A percentile compares a stretch with the other conserved stretches of the same genome.
phyloP scores from a whole-genome alignment of 2,797 vertebrate genomes.

The Dallia pectoralis region DNA sequence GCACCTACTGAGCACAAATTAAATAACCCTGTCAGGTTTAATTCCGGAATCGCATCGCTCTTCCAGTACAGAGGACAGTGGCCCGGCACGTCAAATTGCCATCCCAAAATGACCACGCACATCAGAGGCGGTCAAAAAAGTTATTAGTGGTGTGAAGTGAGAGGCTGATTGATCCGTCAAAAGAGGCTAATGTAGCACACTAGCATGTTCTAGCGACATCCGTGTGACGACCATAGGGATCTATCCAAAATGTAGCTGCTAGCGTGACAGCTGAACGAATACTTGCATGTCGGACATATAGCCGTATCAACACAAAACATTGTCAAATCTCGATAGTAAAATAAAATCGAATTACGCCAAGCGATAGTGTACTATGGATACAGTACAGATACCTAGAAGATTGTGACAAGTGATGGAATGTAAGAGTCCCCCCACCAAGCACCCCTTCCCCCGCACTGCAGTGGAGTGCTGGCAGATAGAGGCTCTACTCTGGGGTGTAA shows the following conservation, averaged over 20 bases:
- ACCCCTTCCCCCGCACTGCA: conserved; percentile 46
- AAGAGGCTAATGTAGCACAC: not conserved
- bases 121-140: not conserved
- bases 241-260: not conserved
- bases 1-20: conserved; percentile 62
- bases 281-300: not conserved
- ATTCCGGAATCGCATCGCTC: conserved; percentile 61
- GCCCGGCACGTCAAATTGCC: conserved; percentile 37
- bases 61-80: conserved; percentile 50
- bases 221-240: not conserved
- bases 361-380: not conserved
- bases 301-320: too few species aligned
- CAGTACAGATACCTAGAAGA: not conserved
- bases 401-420: not conserved
- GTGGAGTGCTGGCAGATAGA: conserved; percentile 64
- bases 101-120: conserved; percentile 4
- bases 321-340: too few species aligned
- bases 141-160: not conserved
- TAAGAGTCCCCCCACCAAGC: not conserved
- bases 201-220: not conserved
- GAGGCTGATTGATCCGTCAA: not conserved
- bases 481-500: conserved; percentile 70
- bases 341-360: too few species aligned
- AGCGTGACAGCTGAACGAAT: not conserved
- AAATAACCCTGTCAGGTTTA: conserved; percentile 71